Evolutionary conservation across 2,113 vertebrate species (phyloP), one percentile per base, ranked within the genome.

Genomic region (Fulica atra): DNA sequence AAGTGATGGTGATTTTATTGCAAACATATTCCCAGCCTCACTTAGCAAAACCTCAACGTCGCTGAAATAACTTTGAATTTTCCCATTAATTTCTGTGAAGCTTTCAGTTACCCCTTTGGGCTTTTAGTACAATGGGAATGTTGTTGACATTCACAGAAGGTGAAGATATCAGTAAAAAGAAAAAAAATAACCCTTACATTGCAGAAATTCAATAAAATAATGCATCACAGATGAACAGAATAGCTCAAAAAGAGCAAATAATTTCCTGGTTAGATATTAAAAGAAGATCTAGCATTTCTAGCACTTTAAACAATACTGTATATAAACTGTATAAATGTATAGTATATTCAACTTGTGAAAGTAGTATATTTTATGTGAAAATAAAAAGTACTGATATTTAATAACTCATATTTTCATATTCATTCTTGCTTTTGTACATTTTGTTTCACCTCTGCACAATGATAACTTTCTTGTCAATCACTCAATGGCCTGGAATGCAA

Each of bases 261-360:
- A 95, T 94, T 95, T 95, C 96, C 89, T 96, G 85, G 89, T 97
- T 94, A 83, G 40, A 21, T 94, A 65, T 93, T 86, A 68, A 66
- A 86, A 66, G 50, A 81, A 89, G 66, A 92, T 72, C 44, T 86
- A 93, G 24, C 10, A 56, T 88, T 93, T 90, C 26, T 35, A 96
- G 20, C 42, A 81, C 76, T 86, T 89, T 64, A 73, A 69, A 61
- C 10, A 88, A 77, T 86, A 72, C 69, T 57, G 20, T 28, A 13
- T 33, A 77, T 74, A 82, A 81, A 42, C 9, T 73, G 44, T 70
- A 60, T 24, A 89, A 60, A 35, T 6, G 20, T 76, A 60, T n/a
- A 63, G 9, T 42, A 64, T 29, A n/a, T 71, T 78, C 29, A 63
- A 1, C n/a, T 80, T 80, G 44, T 84, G 51, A 88, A 94, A 93